phyloP scores from a whole-genome alignment of 2,888 invertebrate species.

The Conomelus anceps region DNA sequence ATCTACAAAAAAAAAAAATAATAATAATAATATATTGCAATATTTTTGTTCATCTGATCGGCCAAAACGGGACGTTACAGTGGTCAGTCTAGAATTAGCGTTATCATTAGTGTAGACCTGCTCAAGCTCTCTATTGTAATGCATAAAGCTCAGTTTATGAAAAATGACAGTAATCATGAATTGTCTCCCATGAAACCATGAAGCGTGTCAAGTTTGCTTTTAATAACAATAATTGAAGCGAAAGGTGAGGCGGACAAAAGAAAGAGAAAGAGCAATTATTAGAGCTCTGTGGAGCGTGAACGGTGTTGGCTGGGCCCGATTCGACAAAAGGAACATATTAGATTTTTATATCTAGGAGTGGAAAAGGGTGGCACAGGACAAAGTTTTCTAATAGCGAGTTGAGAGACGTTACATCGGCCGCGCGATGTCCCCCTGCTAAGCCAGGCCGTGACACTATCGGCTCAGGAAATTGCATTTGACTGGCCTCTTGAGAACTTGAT shows the following conservation, averaged over 20 bases:
- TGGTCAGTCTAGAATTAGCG: too few species aligned
- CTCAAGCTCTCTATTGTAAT: too few species aligned
- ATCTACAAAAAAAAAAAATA: too few species aligned
- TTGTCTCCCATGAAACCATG: too few species aligned
- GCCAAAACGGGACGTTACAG: too few species aligned
- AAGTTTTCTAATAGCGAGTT: conserved; percentile 13
- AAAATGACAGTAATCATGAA: neutral
- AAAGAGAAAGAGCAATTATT: neutral
- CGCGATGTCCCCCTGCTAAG: neutral
- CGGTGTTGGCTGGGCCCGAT: too few species aligned
- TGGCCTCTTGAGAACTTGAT: conserved; percentile 10
- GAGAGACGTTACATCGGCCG: neutral
- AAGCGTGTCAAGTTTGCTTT: neutral
- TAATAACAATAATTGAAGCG: neutral
- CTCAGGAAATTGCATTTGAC: conserved; percentile 10
- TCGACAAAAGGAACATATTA: conserved; percentile 5
- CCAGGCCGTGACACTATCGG: neutral
- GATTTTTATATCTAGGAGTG: conserved; percentile 10
- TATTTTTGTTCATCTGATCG: too few species aligned
- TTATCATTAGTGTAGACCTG: too few species aligned
- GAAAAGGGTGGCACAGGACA: conserved; percentile 5
- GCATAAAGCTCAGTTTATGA: too few species aligned
- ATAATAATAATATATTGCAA: too few species aligned
- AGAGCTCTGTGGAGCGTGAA: neutral
- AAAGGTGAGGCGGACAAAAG: too few species aligned